phyloP scores from a whole-genome alignment of 2,888 invertebrate genomes.

The Amblyjoppa fuscipennis region DNA sequence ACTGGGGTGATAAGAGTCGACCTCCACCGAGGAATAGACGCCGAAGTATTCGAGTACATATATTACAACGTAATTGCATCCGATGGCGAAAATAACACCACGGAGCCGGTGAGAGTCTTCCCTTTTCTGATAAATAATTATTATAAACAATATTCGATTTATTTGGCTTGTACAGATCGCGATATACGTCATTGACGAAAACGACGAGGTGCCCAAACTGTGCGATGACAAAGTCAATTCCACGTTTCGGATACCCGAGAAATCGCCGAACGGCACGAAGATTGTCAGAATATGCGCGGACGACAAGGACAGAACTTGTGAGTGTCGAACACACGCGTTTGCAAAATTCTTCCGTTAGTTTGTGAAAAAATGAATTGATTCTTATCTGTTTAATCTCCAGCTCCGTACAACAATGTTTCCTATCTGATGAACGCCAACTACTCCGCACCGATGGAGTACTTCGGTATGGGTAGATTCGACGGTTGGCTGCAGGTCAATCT shows the following conservation, averaged over 20 bases:
- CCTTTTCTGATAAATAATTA: not conserved
- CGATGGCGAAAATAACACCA: slow-evolving; percentile 85
- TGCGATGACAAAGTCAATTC: slow-evolving; percentile 80
- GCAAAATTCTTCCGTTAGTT: not conserved
- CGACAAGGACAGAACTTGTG: slow-evolving; percentile 88
- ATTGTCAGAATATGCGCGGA: slow-evolving; percentile 84
- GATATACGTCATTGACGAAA: slow-evolving; percentile 88
- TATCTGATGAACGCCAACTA: slow-evolving; percentile 86
- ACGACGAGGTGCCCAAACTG: slow-evolving; percentile 87
- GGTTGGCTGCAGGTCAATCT: slow-evolving; percentile 86
- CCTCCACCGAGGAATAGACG: slow-evolving; percentile 86
- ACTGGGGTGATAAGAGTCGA: slow-evolving; percentile 87
- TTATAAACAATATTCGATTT: not conserved
- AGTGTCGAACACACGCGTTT: slow-evolving; percentile 67
- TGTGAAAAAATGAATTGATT: not conserved
- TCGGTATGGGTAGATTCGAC: slow-evolving; percentile 85
- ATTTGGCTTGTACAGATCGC: slow-evolving; percentile 84
- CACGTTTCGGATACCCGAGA: slow-evolving; percentile 86
- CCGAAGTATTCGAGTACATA: slow-evolving; percentile 85
- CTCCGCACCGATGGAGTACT: slow-evolving; percentile 85
- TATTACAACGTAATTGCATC: slow-evolving; percentile 87
- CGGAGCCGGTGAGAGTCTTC: slow-evolving; percentile 44
- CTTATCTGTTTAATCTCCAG: slow-evolving; percentile 77
- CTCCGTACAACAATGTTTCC: slow-evolving; percentile 86
- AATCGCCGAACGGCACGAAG: slow-evolving; percentile 84